phyloP scores from a whole-genome alignment of 2,797 vertebrate genomes.

The Diceros bicornis region DNA sequence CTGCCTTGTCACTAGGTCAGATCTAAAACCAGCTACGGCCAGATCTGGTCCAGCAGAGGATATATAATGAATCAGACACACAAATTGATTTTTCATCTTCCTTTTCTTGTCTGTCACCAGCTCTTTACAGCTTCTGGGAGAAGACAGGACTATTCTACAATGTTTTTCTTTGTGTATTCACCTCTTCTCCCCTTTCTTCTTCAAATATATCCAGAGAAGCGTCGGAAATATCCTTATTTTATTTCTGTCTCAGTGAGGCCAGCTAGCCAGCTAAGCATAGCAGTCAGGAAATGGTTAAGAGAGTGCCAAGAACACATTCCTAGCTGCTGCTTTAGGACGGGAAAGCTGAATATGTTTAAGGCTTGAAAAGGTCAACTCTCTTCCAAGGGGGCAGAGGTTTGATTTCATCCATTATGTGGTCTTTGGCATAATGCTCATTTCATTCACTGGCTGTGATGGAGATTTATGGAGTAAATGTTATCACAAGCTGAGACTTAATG shows the following conservation, averaged over 20 bases:
- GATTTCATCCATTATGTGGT: constrained; percentile 7
- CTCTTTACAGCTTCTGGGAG: background rate
- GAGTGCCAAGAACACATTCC: background rate
- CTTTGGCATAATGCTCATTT: constrained; percentile 54
- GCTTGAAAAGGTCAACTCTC: constrained; percentile 72
- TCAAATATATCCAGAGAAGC: background rate
- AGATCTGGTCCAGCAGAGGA: background rate
- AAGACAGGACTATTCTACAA: background rate
- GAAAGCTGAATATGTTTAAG: constrained; percentile 40
- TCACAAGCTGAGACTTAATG: constrained; percentile 78
- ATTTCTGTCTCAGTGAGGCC: background rate
- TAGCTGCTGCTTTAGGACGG: constrained; percentile 48
- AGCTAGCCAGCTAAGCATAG: background rate
- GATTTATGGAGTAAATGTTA: constrained; percentile 75
- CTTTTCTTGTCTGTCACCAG: background rate
- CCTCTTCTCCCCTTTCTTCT: constrained; percentile 33
- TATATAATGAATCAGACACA: background rate
- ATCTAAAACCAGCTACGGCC: background rate
- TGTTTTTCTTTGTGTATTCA: background rate
- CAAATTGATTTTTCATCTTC: background rate
- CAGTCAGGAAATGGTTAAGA: constrained; percentile 65
- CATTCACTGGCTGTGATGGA: constrained; percentile 55
- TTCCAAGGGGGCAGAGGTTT: constrained; percentile 68
- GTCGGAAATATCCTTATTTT: background rate
- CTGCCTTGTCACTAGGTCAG: background rate